Evolutionary conservation across 2,113 vertebrate genomes (phyloP), one percentile per base, ranked within the genome.

Genomic region (Rhinogobius similis): DNA sequence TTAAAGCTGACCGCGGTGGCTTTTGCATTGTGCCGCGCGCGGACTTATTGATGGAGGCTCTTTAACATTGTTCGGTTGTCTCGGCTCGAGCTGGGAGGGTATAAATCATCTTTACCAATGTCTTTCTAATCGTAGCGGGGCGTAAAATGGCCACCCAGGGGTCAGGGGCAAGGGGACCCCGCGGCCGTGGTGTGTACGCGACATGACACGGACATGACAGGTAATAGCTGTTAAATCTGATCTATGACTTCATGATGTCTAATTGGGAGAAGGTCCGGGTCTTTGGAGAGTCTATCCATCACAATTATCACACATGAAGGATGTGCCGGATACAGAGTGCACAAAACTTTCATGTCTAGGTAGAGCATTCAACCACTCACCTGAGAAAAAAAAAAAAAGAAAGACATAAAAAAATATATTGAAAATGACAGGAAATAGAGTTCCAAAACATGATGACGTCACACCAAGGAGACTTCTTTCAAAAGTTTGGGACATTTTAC

Each of bases 31-130:
- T 63, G 70, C 52, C 63, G 75, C 72, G 65, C 38, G 67, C 65
- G 72, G 64, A 46, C 75, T 90, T 89, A 91, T 90, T 90, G 85
- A 89, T 89, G 86, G 82, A 72, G 66, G 71, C 83, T 87, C 69
- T 82, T 90, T 89, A 89, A 87, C 82, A 84, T 80, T 67, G 76
- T 70, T 67, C 56, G 53, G 82, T 76, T 85, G 89, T 87, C 77
- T 82, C 80, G 43, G 78, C 79, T 72, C 12, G 64, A 16, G 76
- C 84, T 75, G 0, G 27, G 0, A 55, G 72, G 76, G 78, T 59
- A 89, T 90, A 87, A 89, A 90, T 90, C 87, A 83, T 62, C 72
- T 67, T 81, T 74, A 59, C 71, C 76, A 29, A 65, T 13, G 77
- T 77, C 72, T 68, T 71, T 65, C 79, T 78, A 79, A 87, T 78